A percentile compares a stretch with the other conserved stretches of the same genome.
phyloP scores from a whole-genome alignment of 2,797 vertebrate species.

The Amniataba percoides region DNA sequence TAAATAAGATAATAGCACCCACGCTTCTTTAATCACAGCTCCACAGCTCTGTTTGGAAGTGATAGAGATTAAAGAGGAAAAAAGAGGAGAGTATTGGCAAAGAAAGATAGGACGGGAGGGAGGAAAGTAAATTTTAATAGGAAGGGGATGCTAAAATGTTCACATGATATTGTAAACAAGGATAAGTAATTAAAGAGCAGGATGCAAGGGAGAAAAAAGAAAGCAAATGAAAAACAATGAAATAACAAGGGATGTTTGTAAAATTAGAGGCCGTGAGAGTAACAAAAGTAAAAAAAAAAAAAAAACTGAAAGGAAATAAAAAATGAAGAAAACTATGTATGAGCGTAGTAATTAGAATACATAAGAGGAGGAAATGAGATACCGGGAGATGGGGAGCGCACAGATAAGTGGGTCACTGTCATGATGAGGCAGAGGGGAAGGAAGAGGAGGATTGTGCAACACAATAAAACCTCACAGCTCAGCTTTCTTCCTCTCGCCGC shows the following conservation, averaged over 20 bases:
- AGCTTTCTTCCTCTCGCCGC: conserved; percentile 61
- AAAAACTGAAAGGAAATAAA: conserved; percentile 5
- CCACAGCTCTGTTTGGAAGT: conserved; percentile 12
- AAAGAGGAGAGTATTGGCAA: neutral
- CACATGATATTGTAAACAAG: conserved; percentile 12
- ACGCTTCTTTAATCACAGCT: conserved; percentile 9
- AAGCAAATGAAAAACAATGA: neutral
- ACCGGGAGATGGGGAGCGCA: conserved; percentile 27
- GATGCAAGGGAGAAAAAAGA: neutral
- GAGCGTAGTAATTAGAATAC: conserved; percentile 26
- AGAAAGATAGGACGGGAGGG: neutral
- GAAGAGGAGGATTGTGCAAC: conserved; percentile 72
- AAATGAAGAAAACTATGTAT: neutral
- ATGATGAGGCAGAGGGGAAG: conserved; percentile 65
- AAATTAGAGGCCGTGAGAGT: neutral
- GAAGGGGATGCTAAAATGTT: conserved; percentile 3
- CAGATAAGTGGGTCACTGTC: conserved; percentile 69
- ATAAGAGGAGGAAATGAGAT: conserved; percentile 35
- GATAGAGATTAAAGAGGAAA: neutral
- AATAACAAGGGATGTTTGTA: conserved; percentile 7
- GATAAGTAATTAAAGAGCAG: conserved; percentile 2
- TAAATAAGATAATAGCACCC: conserved; percentile 29
- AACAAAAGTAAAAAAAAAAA: neutral
- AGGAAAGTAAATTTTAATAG: conserved; percentile 3
- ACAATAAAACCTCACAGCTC: conserved; percentile 68